Evolutionary conservation across 2,888 invertebrate species (phyloP).

Genomic region (Brenthis ino): DNA sequence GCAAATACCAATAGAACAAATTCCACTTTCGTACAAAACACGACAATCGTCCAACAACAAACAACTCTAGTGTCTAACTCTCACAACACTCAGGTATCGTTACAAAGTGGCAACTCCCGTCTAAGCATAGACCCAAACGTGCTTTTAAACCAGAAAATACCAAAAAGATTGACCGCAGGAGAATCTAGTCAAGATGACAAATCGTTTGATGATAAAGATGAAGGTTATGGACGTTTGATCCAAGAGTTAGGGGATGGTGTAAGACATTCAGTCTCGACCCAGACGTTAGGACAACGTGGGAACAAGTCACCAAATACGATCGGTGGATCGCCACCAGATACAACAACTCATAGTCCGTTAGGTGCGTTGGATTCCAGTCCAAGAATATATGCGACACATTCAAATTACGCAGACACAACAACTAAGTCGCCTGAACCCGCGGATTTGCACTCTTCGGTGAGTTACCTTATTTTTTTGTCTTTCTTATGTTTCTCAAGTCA

Average conservation of each 20-base stretch:
- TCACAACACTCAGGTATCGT: slow-evolving; percentile 68
- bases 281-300: slow-evolving; percentile 81
- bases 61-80: slow-evolving; percentile 89
- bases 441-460: slow-evolving; percentile 70
- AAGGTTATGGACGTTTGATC: slow-evolving; percentile 54
- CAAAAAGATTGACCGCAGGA: slow-evolving; percentile 45
- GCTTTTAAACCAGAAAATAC: slow-evolving; percentile 62
- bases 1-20: slow-evolving; percentile 83
- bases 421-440: slow-evolving; percentile 73
- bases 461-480: slow-evolving; percentile 25
- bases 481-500: no score
- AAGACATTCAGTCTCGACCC: slow-evolving; percentile 89
- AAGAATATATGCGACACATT: slow-evolving; percentile 50
- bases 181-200: slow-evolving; percentile 40
- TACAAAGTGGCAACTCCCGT: slow-evolving; percentile 63
- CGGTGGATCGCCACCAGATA: slow-evolving; percentile 86
- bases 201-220: slow-evolving; percentile 41
- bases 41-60: slow-evolving; percentile 92
- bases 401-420: slow-evolving; percentile 71
- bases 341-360: slow-evolving; percentile 91
- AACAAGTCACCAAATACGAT: slow-evolving; percentile 57
- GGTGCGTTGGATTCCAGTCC: slow-evolving; percentile 76
- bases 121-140: slow-evolving; percentile 84
- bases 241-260: slow-evolving; percentile 49
- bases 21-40: slow-evolving; percentile 91